These are phyloP conservation scores for Premnoplex brunnescens DNA, from an alignment of 2,797 vertebrate genomes.

Conservation along the genomic window DNA sequence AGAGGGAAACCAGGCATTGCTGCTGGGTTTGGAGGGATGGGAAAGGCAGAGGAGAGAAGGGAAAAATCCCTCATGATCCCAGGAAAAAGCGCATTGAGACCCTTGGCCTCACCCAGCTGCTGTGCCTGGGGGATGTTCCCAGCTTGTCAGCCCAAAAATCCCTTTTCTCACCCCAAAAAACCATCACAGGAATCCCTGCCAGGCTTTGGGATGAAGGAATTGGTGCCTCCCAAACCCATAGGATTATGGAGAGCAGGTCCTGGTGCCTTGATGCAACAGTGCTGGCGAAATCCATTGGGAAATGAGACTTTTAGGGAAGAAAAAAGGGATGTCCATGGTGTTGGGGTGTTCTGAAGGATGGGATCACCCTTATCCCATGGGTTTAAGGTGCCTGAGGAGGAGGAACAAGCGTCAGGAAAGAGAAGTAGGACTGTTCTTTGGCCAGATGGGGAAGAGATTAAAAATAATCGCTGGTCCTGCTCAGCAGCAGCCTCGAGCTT, in stretches of 20 bases:
- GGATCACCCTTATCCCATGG: not conserved
- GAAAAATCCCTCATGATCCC: too few relatives aligned
- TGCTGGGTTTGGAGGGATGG: too few relatives aligned
- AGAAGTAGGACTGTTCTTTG: not conserved
- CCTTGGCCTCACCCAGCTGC: too few relatives aligned
- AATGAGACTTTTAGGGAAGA: accelerated
- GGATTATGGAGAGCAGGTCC: not conserved
- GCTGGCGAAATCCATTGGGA: not conserved
- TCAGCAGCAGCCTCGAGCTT: accelerated
- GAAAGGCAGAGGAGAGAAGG: too few relatives aligned
- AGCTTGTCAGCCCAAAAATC: not conserved
- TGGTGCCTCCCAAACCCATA: not conserved
- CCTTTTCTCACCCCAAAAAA: not conserved
- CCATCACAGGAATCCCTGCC: not conserved
- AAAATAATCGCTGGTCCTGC: not conserved
- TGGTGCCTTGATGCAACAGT: not conserved
- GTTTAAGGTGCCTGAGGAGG: not conserved
- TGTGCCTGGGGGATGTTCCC: too few relatives aligned
- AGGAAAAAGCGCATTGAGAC: too few relatives aligned
- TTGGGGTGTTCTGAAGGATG: not conserved
- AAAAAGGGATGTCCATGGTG: accelerated
- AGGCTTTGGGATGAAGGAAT: not conserved
- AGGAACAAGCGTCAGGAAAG: not conserved
- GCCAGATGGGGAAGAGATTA: not conserved
- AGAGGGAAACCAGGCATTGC: too few relatives aligned